phyloP scores from a whole-genome alignment of 2,888 invertebrate genomes.

The Pristionchus exspectatus region DNA sequence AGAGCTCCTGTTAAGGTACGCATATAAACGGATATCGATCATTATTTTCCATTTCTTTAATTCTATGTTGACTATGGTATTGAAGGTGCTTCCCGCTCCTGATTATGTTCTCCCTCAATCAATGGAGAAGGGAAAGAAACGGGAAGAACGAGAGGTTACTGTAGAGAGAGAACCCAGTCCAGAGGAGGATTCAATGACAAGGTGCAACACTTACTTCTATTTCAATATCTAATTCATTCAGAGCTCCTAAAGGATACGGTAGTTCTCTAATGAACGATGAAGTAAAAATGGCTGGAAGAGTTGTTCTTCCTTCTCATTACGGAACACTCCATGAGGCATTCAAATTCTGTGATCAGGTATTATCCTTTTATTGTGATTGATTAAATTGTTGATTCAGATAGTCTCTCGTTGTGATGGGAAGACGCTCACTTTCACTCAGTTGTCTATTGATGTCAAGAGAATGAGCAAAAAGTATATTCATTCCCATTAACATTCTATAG shows the following conservation, averaged over 20 bases:
- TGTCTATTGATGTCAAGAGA: background rate
- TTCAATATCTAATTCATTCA: background rate
- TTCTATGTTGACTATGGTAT: background rate
- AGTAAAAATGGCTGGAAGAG: background rate
- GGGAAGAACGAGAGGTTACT: background rate
- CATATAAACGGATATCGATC: background rate
- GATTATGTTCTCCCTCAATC: constrained; percentile 20
- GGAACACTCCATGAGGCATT: background rate
- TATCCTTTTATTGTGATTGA: background rate
- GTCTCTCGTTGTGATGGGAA: background rate
- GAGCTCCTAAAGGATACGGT: constrained; percentile 51
- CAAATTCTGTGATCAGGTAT: constrained; percentile 12
- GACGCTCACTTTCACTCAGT: background rate
- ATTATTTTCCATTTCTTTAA: background rate
- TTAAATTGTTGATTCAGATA: background rate
- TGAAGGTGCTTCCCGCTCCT: constrained; percentile 16
- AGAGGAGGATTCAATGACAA: constrained; percentile 43
- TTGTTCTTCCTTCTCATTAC: background rate
- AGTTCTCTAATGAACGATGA: background rate
- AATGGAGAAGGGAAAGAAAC: background rate
- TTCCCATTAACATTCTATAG: background rate
- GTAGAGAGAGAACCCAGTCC: background rate
- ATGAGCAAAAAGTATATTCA: background rate
- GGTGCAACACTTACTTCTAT: background rate
- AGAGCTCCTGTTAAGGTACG: constrained; percentile 35